phyloP scores from a whole-genome alignment of 2,113 vertebrate genomes.

The Epinephelus lanceolatus region DNA sequence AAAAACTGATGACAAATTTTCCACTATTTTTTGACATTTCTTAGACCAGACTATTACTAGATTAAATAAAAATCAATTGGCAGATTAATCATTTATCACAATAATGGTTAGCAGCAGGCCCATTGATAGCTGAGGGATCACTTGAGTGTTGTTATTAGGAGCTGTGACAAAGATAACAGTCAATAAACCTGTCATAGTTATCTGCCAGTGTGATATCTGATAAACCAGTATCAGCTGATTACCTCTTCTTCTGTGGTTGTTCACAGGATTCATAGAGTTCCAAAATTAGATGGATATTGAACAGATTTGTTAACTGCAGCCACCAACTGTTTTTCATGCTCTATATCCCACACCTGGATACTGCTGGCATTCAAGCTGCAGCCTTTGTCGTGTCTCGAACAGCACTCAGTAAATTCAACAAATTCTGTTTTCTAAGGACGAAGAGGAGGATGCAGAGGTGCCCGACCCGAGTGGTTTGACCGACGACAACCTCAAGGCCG shows the following conservation, averaged over 20 bases:
- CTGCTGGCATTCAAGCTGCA: neutral
- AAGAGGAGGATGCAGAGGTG: constrained; percentile 39
- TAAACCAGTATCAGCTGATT: neutral
- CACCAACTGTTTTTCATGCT: constrained; percentile 10
- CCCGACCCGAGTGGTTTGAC: constrained; percentile 80
- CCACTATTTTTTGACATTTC: neutral
- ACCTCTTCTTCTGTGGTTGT: neutral
- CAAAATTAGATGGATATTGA: neutral
- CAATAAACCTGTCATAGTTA: neutral
- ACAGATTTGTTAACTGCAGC: neutral
- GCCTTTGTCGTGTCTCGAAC: neutral
- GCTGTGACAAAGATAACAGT: neutral
- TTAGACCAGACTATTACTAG: neutral
- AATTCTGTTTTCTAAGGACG: constrained; percentile 4
- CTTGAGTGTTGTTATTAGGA: neutral
- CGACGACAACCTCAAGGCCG: constrained; percentile 81
- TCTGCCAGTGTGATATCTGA: neutral
- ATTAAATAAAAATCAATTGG: neutral
- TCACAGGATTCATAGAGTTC: neutral
- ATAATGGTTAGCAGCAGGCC: neutral
- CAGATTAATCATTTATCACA: neutral
- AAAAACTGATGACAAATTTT: neutral
- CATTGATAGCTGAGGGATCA: neutral
- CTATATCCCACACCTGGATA: neutral
- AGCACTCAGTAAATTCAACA: neutral